A percentile compares a stretch with the other conserved stretches of the same genome.
These are phyloP conservation scores for Parasteatoda lunata DNA, from an alignment of 2,888 invertebrate genomes.

Conservation along the genomic window DNA sequence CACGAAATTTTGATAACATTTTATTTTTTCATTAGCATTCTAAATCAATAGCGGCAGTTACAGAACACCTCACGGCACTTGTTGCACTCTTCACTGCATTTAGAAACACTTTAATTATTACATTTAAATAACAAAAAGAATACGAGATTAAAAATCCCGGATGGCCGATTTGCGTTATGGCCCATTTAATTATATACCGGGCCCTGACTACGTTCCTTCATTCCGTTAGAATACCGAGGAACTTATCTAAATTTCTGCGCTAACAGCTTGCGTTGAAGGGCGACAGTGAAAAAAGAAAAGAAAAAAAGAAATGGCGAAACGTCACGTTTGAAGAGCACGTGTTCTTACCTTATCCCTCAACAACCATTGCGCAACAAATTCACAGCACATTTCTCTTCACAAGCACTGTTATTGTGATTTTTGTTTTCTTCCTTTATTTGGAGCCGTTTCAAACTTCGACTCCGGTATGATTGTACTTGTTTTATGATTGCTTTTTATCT, in stretches of 20 bases:
- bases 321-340: slow-evolving; percentile 24
- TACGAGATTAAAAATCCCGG: too few species aligned
- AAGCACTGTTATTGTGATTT: slow-evolving; percentile 2
- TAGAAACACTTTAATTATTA: too few species aligned
- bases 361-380: not conserved
- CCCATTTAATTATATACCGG: too few species aligned
- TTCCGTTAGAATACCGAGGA: not conserved
- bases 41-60: too few species aligned
- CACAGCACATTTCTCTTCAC: slow-evolving; percentile 21
- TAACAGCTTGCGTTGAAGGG: not conserved
- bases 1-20: too few species aligned
- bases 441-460: not conserved
- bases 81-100: too few species aligned
- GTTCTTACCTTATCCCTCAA: not conserved
- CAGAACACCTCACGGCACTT: too few species aligned
- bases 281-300: not conserved
- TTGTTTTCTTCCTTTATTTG: not conserved
- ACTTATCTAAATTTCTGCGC: not conserved
- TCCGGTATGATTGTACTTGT: slow-evolving; percentile 7
- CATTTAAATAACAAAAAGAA: too few species aligned
- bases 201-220: not conserved
- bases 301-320: not conserved
- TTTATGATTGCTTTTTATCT: not conserved
- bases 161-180: too few species aligned
- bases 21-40: too few species aligned